A percentile compares a stretch with the other conserved stretches of the same genome.
Evolutionary conservation across 92 coral and sea anemone genomes (phyloP).

Genomic region (Blastomussa wellsi): DNA sequence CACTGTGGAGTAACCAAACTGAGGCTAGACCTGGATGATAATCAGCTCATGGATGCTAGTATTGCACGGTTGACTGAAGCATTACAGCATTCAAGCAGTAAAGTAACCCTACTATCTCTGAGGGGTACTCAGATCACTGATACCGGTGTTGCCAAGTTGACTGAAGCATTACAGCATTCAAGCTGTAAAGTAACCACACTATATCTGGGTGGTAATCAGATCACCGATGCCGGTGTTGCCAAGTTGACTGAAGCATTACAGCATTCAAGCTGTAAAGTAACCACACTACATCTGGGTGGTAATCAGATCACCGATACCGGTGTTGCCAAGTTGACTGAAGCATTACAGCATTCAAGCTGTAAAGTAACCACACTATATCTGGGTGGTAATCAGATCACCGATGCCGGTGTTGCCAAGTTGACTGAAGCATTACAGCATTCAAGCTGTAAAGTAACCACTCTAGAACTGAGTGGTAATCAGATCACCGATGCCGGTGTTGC

Average conservation of each 20-base stretch:
- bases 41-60: neutral
- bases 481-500: no score
- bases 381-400: no score
- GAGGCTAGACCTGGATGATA: neutral
- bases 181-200: constrained; percentile 3
- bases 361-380: neutral
- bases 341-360: neutral
- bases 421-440: no score
- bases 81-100: neutral
- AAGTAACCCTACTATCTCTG: neutral
- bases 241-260: neutral
- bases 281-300: neutral
- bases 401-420: no score
- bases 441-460: no score
- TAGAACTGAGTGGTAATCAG: no score
- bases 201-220: neutral
- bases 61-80: neutral
- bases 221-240: neutral
- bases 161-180: neutral
- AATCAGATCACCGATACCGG: neutral
- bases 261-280: neutral
- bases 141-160: neutral
- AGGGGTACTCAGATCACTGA: neutral
- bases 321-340: neutral
- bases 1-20: constrained; percentile 22